Evolutionary conservation across 2,113 vertebrate genomes (phyloP), one percentile per base, ranked within the genome.

Genomic region (Myodes glareolus): DNA sequence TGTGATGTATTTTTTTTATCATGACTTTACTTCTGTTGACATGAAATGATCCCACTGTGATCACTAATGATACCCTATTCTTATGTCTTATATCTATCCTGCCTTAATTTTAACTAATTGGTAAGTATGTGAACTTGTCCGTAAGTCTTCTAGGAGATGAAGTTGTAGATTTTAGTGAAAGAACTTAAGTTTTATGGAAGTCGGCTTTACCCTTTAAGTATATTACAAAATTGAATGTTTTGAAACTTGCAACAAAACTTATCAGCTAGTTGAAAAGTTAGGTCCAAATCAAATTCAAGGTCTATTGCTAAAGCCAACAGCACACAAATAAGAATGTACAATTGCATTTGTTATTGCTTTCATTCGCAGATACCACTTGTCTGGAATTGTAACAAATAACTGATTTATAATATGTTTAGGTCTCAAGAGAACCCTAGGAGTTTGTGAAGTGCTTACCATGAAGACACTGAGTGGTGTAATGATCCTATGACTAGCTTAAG

Each of bases 161-260:
- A 94, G 39, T 94, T 86, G 65, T 29, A 27, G 73, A 81, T 80
- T 92, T 75, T 86, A 29, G 80, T 94, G 82, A 92, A 73, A 86
- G 31, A 31, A 73, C 19, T 88, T 61, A 58, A 42, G 3, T 67
- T 89, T 92, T 36, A 50, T 50, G 45, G 14, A 94, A 67, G n/a
- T 0, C 73, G 5, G 77, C 72, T 78, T 73, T 3, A 29, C 2
- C 0, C 14, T 91, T 68, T 50, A 33, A 82, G 85, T 45, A 77
- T n/a, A 52, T 94, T 33, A 19, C 16, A 72, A 36, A 87, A 36
- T 8, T n/a, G 8, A 8, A 65, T 76, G 76, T 47, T 92, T 87
- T 87, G 78, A 63, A 61, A 65, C 73, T 86, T 81, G 77, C 50
- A 80, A 73, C 8, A 84, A 42, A 86, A 80, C 73, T 42, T 87